These are phyloP conservation scores for Diadema setosum DNA, from an alignment of 35 echinoderm and acorn worm species.

Conservation along the genomic window DNA sequence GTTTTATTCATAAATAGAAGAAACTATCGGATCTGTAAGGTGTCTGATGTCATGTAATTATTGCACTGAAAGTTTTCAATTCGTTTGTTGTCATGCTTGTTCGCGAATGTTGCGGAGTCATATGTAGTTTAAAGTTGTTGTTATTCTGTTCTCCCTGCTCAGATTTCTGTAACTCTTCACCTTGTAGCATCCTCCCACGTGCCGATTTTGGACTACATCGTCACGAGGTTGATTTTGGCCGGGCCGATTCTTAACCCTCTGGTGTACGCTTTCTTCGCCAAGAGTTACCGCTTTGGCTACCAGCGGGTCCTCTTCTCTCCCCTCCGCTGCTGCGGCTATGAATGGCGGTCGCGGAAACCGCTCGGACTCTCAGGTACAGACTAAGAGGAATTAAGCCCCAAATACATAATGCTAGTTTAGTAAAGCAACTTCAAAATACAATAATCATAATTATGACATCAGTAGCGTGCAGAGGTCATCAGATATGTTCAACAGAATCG, in stretches of 20 bases:
- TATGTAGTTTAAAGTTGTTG: neutral
- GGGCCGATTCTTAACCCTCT: slow-evolving; percentile 24
- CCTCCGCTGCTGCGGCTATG: slow-evolving; percentile 9
- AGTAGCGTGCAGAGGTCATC: neutral
- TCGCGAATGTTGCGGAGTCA: too few relatives aligned
- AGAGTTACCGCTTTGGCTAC: slow-evolving; percentile 6
- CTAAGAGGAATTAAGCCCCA: neutral
- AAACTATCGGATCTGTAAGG: too few relatives aligned
- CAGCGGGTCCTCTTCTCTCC: neutral
- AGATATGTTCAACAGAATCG: neutral
- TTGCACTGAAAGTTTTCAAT: too few relatives aligned
- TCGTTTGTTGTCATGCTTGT: too few relatives aligned
- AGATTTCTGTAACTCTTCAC: neutral
- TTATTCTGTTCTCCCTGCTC: neutral
- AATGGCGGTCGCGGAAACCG: neutral
- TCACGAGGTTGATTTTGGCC: slow-evolving; percentile 4
- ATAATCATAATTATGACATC: neutral
- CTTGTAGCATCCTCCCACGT: neutral
- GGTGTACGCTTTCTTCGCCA: neutral
- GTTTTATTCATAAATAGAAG: too few relatives aligned
- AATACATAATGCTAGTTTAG: neutral
- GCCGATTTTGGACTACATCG: slow-evolving; percentile 15
- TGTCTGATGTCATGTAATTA: too few relatives aligned
- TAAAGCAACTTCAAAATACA: neutral
- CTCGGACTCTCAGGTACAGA: slow-evolving; percentile 35